phyloP scores from a whole-genome alignment of 2,113 vertebrate species.

The Clarias batrachus region DNA sequence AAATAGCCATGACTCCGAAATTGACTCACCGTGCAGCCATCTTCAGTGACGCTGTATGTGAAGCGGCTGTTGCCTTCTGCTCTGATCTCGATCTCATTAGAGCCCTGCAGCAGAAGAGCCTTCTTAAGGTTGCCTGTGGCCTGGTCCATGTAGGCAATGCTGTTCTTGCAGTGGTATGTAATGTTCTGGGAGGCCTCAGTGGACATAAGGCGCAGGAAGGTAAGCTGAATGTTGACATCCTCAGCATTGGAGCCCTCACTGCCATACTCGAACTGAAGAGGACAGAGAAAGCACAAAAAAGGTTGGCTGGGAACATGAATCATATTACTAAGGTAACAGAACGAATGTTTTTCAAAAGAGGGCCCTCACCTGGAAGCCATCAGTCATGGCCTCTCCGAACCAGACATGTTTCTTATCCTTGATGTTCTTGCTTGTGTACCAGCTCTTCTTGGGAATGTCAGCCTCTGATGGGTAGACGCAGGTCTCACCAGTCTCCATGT shows the following conservation, averaged over 20 bases:
- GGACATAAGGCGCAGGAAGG: conserved; percentile 98
- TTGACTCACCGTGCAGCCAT: conserved; percentile 91
- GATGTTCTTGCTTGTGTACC: conserved; percentile 93
- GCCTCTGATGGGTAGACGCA: conserved; percentile 82
- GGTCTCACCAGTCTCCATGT: conserved; percentile 96
- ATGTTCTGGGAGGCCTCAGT: conserved; percentile 95
- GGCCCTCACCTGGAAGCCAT: conserved; percentile 86
- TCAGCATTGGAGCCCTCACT: conserved; percentile 82
- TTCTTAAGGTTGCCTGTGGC: conserved; percentile 93
- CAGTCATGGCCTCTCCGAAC: conserved; percentile 92
- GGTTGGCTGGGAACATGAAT: background rate
- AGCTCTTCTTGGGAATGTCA: conserved; percentile 84
- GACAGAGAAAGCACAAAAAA: conserved; percentile 8
- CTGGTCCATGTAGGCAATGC: conserved; percentile 95
- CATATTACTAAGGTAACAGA: background rate
- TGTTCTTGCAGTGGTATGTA: conserved; percentile 99
- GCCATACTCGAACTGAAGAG: conserved; percentile 88
- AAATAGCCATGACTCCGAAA: background rate
- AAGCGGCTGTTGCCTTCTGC: conserved; percentile 99
- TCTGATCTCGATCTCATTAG: conserved; percentile 97
- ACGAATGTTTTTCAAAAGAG: background rate
- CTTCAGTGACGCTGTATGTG: conserved; percentile 89
- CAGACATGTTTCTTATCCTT: conserved; percentile 95
- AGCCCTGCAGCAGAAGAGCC: conserved; percentile 92
- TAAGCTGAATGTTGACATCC: conserved; percentile 95